phyloP scores from a whole-genome alignment of 2,113 vertebrate species.

The Burhinus bistriatus region DNA sequence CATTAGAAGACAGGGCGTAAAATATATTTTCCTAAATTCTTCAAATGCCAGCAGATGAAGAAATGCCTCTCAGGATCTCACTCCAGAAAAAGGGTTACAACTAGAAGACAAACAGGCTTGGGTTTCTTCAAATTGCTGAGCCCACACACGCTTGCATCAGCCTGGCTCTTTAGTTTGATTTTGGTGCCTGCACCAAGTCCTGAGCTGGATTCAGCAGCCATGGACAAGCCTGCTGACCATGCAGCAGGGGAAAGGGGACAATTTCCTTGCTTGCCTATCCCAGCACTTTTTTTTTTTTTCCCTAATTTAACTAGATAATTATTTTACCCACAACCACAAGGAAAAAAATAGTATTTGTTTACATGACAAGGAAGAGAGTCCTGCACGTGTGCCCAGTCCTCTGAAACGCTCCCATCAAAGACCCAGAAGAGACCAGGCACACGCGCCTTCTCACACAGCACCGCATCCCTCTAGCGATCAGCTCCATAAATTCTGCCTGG shows the following conservation, averaged over 20 bases:
- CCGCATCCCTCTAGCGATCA: rapidly evolving
- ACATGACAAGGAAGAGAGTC: neutral
- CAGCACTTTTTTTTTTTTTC: neutral
- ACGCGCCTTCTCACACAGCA: neutral
- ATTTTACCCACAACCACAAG: neutral
- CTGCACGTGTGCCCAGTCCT: rapidly evolving
- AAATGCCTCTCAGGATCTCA: neutral
- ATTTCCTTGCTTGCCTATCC: neutral
- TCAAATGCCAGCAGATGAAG: neutral
- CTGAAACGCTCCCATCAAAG: neutral
- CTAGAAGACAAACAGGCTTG: neutral
- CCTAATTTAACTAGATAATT: neutral
- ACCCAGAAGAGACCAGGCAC: neutral
- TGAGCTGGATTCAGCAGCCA: neutral
- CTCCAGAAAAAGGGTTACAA: neutral
- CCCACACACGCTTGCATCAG: neutral
- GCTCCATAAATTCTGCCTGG: neutral
- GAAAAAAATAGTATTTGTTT: neutral
- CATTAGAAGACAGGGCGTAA: neutral
- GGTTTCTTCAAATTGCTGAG: neutral
- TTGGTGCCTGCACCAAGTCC: neutral
- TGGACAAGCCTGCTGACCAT: neutral
- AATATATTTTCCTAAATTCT: neutral
- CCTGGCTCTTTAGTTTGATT: neutral
- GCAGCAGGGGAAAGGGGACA: neutral